Evolutionary conservation across 2,888 invertebrate species (phyloP).

Genomic region (Drosophila percnosoma): DNA sequence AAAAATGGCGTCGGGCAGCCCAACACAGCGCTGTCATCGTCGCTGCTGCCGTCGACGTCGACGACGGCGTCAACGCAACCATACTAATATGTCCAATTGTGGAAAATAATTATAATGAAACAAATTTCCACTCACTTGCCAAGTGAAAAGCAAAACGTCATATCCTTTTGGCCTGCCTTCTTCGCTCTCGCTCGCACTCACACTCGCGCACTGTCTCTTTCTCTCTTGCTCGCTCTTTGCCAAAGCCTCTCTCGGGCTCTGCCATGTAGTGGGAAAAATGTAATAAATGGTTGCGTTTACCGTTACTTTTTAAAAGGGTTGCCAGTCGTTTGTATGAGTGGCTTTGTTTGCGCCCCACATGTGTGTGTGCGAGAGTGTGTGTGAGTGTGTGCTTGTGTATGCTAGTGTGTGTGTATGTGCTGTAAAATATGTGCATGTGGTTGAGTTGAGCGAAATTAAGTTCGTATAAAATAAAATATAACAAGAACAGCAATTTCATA

Average conservation of each 20-base stretch:
- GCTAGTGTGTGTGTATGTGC: slow-evolving; percentile 25
- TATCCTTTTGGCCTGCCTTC: slow-evolving; percentile 70
- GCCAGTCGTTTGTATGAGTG: slow-evolving; percentile 62
- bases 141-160: slow-evolving; percentile 80
- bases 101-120: slow-evolving; percentile 86
- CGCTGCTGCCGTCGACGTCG: slow-evolving; percentile 10
- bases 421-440: slow-evolving; percentile 65
- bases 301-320: slow-evolving; percentile 77
- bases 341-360: slow-evolving; percentile 27
- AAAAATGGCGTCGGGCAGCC: slow-evolving; percentile 71
- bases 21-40: not conserved
- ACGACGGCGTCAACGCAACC: slow-evolving; percentile 67
- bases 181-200: slow-evolving; percentile 55
- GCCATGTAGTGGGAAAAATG: slow-evolving; percentile 56
- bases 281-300: slow-evolving; percentile 79
- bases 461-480: slow-evolving; percentile 77
- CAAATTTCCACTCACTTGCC: slow-evolving; percentile 85
- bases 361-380: slow-evolving; percentile 6
- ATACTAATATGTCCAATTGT: slow-evolving; percentile 86
- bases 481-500: slow-evolving; percentile 68
- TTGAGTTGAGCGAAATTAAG: slow-evolving; percentile 74
- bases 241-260: slow-evolving; percentile 13
- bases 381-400: not conserved
- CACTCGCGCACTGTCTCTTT: slow-evolving; percentile 1
- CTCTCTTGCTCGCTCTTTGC: slow-evolving; percentile 9